Percentiles rank a stretch among this genome's conserved stretches.
phyloP scores from a whole-genome alignment of 1,140 invertebrate species.

The Calephelis virginiensis region DNA sequence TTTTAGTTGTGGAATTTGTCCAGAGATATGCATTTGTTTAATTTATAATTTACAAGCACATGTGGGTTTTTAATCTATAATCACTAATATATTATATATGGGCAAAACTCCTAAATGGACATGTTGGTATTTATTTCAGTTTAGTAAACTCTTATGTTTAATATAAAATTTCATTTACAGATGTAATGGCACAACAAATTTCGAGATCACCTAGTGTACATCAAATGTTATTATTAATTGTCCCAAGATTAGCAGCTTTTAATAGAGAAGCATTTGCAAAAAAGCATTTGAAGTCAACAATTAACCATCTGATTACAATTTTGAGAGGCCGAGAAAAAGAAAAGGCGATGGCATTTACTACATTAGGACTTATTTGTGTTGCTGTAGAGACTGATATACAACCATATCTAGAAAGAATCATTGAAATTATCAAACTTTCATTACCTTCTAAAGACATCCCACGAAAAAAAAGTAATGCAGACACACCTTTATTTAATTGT shows the following conservation, averaged over 20 bases:
- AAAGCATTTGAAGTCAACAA: constrained; percentile 88
- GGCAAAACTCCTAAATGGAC: too few relatives aligned
- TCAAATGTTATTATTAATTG: constrained; percentile 90
- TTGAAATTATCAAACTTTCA: constrained; percentile 90
- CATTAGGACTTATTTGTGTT: constrained; percentile 93
- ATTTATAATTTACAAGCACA: too few relatives aligned
- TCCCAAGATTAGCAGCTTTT: constrained; percentile 96
- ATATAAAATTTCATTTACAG: constrained; percentile 42
- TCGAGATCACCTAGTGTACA: constrained; percentile 91
- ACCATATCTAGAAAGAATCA: constrained; percentile 89
- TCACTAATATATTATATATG: too few relatives aligned
- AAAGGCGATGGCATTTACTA: constrained; percentile 90
- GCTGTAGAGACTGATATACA: constrained; percentile 91
- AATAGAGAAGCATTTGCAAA: constrained; percentile 88
- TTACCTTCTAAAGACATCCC: constrained; percentile 89
- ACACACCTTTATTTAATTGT: constrained; percentile 95
- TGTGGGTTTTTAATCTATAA: too few relatives aligned
- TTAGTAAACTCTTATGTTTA: background rate
- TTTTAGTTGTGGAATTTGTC: too few relatives aligned
- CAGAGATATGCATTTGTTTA: too few relatives aligned
- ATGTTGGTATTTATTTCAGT: background rate
- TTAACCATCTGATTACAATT: constrained; percentile 88
- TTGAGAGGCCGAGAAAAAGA: constrained; percentile 90
- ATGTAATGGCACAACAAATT: constrained; percentile 88
- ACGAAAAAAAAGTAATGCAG: constrained; percentile 86